phyloP scores from a whole-genome alignment of 2,113 vertebrate species.

The Panurus biarmicus region DNA sequence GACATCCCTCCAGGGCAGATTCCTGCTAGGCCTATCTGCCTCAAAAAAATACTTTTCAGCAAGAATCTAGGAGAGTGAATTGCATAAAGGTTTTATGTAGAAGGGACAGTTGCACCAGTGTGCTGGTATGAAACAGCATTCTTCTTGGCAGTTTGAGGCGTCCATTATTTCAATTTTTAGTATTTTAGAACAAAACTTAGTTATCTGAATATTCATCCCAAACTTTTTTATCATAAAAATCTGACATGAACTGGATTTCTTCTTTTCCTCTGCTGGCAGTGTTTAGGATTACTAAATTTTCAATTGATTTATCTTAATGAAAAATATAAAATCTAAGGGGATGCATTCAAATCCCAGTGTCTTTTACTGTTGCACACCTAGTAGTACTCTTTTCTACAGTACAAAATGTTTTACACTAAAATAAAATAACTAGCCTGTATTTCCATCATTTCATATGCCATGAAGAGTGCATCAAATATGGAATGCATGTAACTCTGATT shows the following conservation, averaged over 20 bases:
- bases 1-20: no score
- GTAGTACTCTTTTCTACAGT: neutral
- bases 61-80: neutral
- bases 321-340: neutral
- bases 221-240: neutral
- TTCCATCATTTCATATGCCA: neutral
- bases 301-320: neutral
- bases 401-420: neutral
- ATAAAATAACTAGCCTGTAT: neutral
- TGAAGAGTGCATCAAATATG: neutral
- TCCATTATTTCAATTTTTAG: neutral
- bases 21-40: no score
- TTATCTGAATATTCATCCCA: neutral
- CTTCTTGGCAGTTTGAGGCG: neutral
- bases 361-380: neutral
- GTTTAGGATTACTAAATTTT: neutral
- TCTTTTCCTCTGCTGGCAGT: neutral
- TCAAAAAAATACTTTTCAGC: neutral
- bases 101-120: neutral
- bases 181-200: neutral
- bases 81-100: neutral
- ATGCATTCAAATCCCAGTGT: accelerated
- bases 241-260: neutral
- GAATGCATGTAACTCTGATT: neutral
- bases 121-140: neutral